A percentile compares a stretch with the other conserved stretches of the same genome.
Evolutionary conservation across 2,797 vertebrate genomes (phyloP).

Genomic region (Urophycis tenuis): DNA sequence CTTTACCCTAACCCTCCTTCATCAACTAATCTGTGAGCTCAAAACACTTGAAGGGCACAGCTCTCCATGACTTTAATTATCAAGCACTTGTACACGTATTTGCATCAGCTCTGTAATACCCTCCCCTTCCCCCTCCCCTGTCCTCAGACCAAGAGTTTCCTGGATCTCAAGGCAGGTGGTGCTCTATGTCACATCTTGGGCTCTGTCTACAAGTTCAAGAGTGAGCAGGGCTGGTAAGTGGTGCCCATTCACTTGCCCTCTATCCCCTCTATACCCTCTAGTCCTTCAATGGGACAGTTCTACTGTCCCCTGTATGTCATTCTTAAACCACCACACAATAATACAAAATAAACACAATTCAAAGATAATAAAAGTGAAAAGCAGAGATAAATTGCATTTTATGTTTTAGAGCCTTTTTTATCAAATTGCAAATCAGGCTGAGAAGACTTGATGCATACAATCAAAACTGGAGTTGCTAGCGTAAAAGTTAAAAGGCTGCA

Average conservation of each 20-base stretch:
- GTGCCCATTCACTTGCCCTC: neutral
- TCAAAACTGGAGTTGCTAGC: neutral
- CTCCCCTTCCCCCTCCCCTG: neutral
- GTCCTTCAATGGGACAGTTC: no score
- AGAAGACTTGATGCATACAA: no score
- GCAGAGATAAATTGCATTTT: neutral
- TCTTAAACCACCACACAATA: neutral
- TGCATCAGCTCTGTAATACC: neutral
- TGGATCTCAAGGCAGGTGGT: constrained; percentile 95
- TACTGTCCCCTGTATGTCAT: neutral
- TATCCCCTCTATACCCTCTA: no score
- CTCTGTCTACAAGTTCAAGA: constrained; percentile 97
- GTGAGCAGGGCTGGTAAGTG: constrained; percentile 96
- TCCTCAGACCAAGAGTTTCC: constrained; percentile 89
- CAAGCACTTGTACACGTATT: neutral
- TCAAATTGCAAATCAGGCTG: neutral
- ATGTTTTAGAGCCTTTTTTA: neutral
- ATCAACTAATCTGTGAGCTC: neutral
- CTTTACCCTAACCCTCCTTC: no score
- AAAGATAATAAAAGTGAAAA: neutral
- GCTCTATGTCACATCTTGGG: constrained; percentile 95
- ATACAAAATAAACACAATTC: neutral
- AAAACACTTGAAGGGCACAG: neutral
- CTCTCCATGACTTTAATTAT: neutral
- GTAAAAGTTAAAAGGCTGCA: neutral